Evolutionary conservation across 2,113 vertebrate species (phyloP).

Genomic region (Cephalopterus ornatus): DNA sequence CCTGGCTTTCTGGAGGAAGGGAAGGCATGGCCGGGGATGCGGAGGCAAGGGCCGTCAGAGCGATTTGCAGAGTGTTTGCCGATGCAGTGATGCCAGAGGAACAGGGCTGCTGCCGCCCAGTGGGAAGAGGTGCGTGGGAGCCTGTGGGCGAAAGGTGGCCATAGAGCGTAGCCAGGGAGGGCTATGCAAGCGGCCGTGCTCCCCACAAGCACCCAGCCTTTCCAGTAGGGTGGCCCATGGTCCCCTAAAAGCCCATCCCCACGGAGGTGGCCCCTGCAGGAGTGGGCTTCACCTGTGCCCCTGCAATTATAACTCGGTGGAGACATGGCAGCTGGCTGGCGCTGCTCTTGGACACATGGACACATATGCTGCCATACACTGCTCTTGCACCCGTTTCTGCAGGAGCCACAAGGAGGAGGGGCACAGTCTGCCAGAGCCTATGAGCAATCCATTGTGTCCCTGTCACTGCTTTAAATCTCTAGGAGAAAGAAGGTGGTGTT

Average conservation of each 20-base stretch:
- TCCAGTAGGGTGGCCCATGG: not conserved
- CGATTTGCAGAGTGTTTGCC: rapidly evolving
- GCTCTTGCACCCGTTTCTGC: not conserved
- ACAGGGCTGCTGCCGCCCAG: not conserved
- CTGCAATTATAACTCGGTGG: not conserved
- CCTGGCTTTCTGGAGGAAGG: not conserved
- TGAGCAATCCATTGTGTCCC: not conserved
- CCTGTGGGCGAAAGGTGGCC: rapidly evolving
- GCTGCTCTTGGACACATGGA: not conserved
- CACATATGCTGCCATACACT: rapidly evolving
- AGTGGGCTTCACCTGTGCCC: rapidly evolving
- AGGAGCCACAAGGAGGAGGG: not conserved
- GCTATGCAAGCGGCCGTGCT: rapidly evolving
- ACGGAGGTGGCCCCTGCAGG: not conserved
- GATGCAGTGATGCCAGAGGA: rapidly evolving
- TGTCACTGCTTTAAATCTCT: not conserved
- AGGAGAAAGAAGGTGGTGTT: not conserved
- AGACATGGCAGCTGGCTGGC: rapidly evolving
- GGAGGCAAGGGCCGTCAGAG: rapidly evolving
- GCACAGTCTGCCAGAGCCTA: not conserved
- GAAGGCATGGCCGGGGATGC: rapidly evolving
- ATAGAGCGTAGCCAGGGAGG: rapidly evolving
- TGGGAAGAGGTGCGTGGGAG: rapidly evolving
- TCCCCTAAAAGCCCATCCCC: not conserved
- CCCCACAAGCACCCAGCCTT: rapidly evolving